These are phyloP conservation scores for Rhagophthalmus giganteus DNA, from an alignment of 2,888 invertebrate species.

Conservation along the genomic window DNA sequence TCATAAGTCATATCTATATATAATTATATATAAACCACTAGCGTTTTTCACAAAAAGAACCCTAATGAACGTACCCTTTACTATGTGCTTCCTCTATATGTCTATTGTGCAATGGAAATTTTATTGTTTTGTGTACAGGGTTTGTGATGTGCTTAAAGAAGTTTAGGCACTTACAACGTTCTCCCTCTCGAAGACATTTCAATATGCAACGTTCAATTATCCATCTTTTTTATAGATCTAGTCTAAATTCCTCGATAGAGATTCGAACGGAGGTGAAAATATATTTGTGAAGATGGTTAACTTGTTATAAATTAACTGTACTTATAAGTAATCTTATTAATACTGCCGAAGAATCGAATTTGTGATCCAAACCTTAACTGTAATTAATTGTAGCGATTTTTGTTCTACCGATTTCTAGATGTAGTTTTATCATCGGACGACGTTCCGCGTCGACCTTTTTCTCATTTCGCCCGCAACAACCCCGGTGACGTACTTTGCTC, in stretches of 20 bases:
- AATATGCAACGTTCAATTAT: constrained; percentile 13
- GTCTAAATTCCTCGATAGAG: constrained; percentile 16
- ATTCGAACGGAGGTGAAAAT: too few relatives aligned
- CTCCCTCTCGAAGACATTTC: too few relatives aligned
- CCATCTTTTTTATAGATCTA: constrained; percentile 15
- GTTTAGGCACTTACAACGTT: too few relatives aligned
- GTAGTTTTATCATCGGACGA: constrained; percentile 3
- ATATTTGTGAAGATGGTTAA: too few relatives aligned
- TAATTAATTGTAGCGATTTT: constrained; percentile 7
- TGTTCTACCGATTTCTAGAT: constrained; percentile 3
- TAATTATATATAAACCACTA: constrained; percentile 38
- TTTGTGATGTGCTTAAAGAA: constrained; percentile 20
- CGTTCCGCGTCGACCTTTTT: too few relatives aligned
- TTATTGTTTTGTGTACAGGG: constrained; percentile 31
- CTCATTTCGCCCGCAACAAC: too few relatives aligned
- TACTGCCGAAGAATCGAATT: constrained; percentile 27
- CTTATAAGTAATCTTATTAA: too few relatives aligned
- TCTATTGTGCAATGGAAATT: constrained; percentile 38
- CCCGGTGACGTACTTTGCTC: too few relatives aligned
- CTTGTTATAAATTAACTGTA: too few relatives aligned
- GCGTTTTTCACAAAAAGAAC: constrained; percentile 22
- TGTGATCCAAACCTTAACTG: constrained; percentile 23
- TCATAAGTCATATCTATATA: constrained; percentile 51
- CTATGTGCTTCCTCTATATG: constrained; percentile 49
- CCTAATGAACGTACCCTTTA: constrained; percentile 27